Conservation (phyloP, 2,888 invertebrate genomes). For the Epinotia ramella region DNA sequence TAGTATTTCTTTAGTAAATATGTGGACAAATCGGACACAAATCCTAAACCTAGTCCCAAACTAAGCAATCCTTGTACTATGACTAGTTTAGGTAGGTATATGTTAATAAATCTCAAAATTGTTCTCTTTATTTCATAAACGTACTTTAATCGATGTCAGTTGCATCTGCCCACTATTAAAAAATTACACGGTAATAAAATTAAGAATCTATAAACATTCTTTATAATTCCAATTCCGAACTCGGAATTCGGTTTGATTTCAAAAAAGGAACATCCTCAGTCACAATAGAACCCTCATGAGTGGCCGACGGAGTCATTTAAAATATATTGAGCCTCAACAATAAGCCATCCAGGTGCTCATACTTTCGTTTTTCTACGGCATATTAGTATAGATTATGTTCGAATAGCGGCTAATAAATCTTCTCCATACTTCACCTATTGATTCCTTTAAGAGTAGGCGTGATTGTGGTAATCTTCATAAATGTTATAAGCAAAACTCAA, state of each 20-base stretch:
- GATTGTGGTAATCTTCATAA: conserved; percentile 80
- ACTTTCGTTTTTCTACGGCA: conserved; percentile 80
- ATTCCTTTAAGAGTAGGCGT: conserved; percentile 74
- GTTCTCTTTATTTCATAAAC: not conserved
- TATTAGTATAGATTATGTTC: conserved; percentile 82
- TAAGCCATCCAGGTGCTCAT: conserved; percentile 75
- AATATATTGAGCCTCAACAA: conserved; percentile 82
- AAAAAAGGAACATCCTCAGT: conserved; percentile 69
- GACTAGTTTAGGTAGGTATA: too few relatives aligned
- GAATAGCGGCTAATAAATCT: conserved; percentile 83
- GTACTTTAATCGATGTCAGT: not conserved
- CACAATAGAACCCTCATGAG: conserved; percentile 73
- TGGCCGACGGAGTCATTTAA: conserved; percentile 78
- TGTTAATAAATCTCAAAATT: not conserved
- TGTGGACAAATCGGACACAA: too few relatives aligned
- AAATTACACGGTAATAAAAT: conserved; percentile 43
- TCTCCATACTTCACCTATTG: conserved; percentile 70
- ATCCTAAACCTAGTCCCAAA: too few relatives aligned
- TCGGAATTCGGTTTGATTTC: conserved; percentile 63
- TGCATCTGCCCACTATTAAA: conserved; percentile 28
- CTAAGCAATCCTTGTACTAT: too few relatives aligned
- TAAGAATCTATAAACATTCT: conserved; percentile 37
- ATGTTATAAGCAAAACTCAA: conserved; percentile 69
- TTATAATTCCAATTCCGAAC: conserved; percentile 38
- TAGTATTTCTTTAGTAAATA: too few relatives aligned